Conservation (phyloP, 2,113 vertebrate genomes). For the Erythrocebus patas region DNA sequence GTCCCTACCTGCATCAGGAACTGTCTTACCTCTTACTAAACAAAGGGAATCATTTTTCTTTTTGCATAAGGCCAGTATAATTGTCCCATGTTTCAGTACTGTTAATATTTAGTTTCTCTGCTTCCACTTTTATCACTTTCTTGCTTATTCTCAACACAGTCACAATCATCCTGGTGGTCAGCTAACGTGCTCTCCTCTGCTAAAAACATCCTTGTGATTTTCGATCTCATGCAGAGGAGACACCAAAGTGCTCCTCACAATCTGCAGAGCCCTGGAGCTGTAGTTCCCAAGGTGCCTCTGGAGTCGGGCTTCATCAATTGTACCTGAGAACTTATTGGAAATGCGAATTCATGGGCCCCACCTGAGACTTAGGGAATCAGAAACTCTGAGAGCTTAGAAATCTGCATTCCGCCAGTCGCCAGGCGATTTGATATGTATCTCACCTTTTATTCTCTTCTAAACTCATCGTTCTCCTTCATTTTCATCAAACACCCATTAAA, state of each 20-base stretch:
- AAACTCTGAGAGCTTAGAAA: neutral
- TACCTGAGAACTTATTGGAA: neutral
- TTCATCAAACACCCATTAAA: neutral
- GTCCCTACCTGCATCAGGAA: no score
- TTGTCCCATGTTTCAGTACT: accelerated
- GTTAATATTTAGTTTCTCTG: no score
- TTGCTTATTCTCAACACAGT: neutral
- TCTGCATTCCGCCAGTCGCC: neutral
- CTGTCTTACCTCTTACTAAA: neutral
- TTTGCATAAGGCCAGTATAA: neutral
- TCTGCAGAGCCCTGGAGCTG: neutral
- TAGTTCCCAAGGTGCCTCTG: neutral
- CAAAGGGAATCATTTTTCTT: neutral
- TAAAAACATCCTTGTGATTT: neutral
- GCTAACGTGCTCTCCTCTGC: neutral
- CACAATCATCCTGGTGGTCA: neutral
- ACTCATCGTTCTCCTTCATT: neutral
- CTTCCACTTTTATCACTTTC: neutral
- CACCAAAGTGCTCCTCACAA: neutral
- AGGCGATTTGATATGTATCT: accelerated
- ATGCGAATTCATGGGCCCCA: no score
- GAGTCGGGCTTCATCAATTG: accelerated
- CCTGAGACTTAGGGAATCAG: neutral
- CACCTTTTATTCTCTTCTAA: neutral
- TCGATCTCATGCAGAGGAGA: neutral